Conservation (phyloP, 1,140 invertebrate genomes). For the Pentalonia nigronervosa region DNA sequence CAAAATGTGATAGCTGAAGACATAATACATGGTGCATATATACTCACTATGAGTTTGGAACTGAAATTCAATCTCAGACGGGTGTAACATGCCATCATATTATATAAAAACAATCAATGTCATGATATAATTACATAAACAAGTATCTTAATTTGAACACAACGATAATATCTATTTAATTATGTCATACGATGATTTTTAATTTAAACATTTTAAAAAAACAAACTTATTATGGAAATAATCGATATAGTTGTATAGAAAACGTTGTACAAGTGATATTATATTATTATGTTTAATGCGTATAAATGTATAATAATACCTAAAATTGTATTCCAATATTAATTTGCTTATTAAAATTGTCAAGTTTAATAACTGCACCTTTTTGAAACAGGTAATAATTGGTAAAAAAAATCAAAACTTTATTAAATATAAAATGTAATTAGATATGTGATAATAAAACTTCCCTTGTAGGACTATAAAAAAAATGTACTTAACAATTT, state of each 20-base stretch:
- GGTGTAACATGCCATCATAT: background rate
- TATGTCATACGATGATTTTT: background rate
- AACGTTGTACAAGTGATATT: background rate
- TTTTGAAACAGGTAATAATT: background rate
- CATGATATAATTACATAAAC: background rate
- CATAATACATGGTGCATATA: background rate
- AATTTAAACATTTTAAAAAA: background rate
- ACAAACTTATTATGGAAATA: background rate
- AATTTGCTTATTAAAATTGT: background rate
- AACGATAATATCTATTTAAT: background rate
- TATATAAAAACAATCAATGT: background rate
- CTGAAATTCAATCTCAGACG: constrained; percentile 23
- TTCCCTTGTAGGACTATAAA: too few species aligned
- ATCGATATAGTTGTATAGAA: background rate
- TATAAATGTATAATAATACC: too few species aligned
- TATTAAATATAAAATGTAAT: background rate
- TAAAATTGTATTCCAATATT: background rate
- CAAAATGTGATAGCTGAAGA: constrained; percentile 25
- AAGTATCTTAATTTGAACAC: background rate
- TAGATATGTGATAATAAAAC: background rate
- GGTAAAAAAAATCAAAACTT: too few species aligned
- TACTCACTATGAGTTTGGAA: background rate
- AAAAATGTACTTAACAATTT: background rate
- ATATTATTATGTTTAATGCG: background rate
- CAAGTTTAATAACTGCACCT: background rate